Percentiles rank a stretch among this genome's conserved stretches.
Conservation (phyloP, 2,113 vertebrate genomes). For the Dipodomys stephensi region DNA sequence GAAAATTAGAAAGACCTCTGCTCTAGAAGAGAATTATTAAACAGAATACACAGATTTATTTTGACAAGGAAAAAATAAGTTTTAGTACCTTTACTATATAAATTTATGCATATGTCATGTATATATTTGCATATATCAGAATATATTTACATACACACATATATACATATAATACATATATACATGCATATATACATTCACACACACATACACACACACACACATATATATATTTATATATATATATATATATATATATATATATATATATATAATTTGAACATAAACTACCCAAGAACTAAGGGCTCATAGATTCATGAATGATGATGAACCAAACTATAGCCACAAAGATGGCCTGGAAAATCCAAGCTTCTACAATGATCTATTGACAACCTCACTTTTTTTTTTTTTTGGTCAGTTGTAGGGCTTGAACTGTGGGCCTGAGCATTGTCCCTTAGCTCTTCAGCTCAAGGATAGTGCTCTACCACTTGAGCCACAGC, state of each 20-base stretch:
- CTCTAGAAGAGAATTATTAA: background rate
- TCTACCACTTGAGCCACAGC: no score
- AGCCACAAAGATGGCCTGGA: background rate
- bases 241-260: no score
- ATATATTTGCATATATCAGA: background rate
- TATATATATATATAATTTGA: background rate
- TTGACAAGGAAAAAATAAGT: background rate
- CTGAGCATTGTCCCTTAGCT: no score
- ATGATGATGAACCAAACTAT: background rate
- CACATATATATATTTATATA: background rate
- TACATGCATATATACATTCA: no score
- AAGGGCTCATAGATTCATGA: background rate
- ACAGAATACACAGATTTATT: background rate
- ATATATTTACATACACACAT: background rate
- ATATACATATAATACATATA: background rate
- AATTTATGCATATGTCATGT: background rate
- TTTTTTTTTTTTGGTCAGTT: background rate
- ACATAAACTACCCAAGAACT: background rate
- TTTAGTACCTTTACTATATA: background rate
- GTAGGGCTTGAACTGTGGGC: no score
- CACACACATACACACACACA: no score
- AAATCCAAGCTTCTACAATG: background rate
- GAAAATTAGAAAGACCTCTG: background rate
- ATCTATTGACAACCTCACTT: background rate
- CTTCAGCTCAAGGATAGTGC: no score